A percentile compares a stretch with the other conserved stretches of the same genome.
phyloP scores from a whole-genome alignment of 2,797 vertebrate species.

The Pempheris klunzingeri region DNA sequence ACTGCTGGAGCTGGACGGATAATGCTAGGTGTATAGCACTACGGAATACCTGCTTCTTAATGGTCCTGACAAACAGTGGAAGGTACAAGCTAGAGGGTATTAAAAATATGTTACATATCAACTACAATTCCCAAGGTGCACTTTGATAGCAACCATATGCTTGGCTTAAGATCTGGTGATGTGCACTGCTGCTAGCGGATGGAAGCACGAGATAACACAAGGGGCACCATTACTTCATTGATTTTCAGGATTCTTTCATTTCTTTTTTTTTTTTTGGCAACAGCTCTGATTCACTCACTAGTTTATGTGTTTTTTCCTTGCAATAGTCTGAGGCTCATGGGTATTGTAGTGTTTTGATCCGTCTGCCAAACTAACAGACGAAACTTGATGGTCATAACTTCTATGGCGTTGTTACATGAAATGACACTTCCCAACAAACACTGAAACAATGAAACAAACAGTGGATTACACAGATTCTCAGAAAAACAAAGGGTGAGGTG shows the following conservation, averaged over 20 bases:
- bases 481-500: too few relatives aligned
- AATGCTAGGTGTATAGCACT: neutral
- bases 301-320: neutral
- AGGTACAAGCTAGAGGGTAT: neutral
- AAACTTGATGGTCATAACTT: too few relatives aligned
- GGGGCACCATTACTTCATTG: too few relatives aligned
- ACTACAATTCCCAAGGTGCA: neutral
- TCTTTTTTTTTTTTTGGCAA: too few relatives aligned
- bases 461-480: too few relatives aligned
- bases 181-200: too few relatives aligned
- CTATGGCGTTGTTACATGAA: too few relatives aligned
- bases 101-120: neutral
- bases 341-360: neutral
- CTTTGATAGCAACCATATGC: too few relatives aligned
- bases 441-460: too few relatives aligned
- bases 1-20: neutral
- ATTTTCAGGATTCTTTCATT: neutral
- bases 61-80: neutral
- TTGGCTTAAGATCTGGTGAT: too few relatives aligned
- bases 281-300: neutral
- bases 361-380: neutral
- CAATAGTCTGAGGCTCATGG: neutral
- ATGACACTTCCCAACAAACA: too few relatives aligned
- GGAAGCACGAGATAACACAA: too few relatives aligned
- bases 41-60: neutral